Base-by-base conservation (phyloP, 37 sponge, comb jelly and placozoan species). In the Ianthella basta region DNA sequence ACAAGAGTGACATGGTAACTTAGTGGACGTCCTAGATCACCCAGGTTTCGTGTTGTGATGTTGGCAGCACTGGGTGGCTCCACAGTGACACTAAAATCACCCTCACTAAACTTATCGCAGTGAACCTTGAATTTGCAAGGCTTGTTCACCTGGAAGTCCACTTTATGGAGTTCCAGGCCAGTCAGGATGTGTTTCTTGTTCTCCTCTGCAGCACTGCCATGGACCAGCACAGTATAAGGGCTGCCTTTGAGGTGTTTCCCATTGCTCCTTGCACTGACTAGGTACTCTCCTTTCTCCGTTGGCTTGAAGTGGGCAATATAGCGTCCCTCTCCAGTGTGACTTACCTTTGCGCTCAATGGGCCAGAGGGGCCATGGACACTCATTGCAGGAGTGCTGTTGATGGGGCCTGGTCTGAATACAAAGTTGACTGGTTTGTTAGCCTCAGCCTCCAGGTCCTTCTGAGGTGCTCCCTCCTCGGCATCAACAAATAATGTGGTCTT, bases 91-190 rank as follows among this genome's bases (percentile, higher is more conserved):
- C 85, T 72, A 36, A 93, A 56, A 1, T 64, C 40, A 16, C 94
- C 94, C 15, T 84, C 88, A 2, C 94, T 90, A 24, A 89, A 32
- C 36, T 87, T 86, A 1, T 85, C 94, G 79, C 88, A 87, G 79
- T 93, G 90, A 13, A 89, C 85, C 38, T 93, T 93, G 72, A 93
- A 93, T 20, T 88, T 86, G 60, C 85, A 82, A 15, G 91, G 86
- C 21, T 88, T 85, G 18, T 85, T 88, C 55, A 90, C 81, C 13
- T 88, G 70, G 85, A 90, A 93, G 66, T 35, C 63, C 25, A 84
- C 88, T 41, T 68, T 73, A 32, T 85, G 86, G 30, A 93, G 55
- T 36, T 93, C 83, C 6, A 93, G 83, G 1, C 94, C 94, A 16
- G 88, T 85, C 27, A 90, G 81, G 38, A 90, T 80, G 14, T 70